Base-by-base conservation (phyloP, 1,140 invertebrate species). In the Formica selysi region DNA sequence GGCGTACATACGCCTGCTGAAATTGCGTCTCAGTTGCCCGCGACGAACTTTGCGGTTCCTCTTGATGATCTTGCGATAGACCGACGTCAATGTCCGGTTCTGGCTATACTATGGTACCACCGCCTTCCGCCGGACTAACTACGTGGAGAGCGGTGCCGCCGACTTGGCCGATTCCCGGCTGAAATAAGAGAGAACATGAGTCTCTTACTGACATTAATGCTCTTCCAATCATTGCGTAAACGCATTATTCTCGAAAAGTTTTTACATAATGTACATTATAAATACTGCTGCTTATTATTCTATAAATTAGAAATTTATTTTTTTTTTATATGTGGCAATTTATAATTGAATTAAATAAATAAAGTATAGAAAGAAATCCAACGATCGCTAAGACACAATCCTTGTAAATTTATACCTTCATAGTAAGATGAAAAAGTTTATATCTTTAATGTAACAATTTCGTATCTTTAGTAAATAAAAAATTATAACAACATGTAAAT, bases 41-140 rank as follows among this genome's bases (percentile, higher is more conserved):
- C 73, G 80, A 86, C 67, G 73, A 64, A 32, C 71, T 38, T 26
- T 90, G 87, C 76, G 70, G 48, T 76, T 83, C 89, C 76, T 83
- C 89, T 64, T 78, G 76, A 10, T 86, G 73, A 51, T 59, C 76
- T 51, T 38, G 89, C 44, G 67, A 19, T 76, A 32, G 44, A 73
- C 22, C 68, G 79, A 13, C 29, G 16, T 83, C 57, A 62, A 54
- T 88, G 65, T 90, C 87, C 76, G 80, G 62, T 65, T 91, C 87
- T 85, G 85, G 93, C 92, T 94, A 94, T 91, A 94, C 93, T 91
- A 94, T 93, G 81, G 93, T 94, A 81, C 93, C 93, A 57, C 93
- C 92, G 70, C 91, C 91, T 89, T 94, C 93, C 36, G 89, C 91
- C 57, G 93, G 93, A 88, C 93, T 94, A 81, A 93, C 91, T 64